Percentiles rank a stretch among this genome's conserved stretches.
Evolutionary conservation across 2,797 vertebrate species (phyloP).

Genomic region (Hyperoplus lanceolatus): DNA sequence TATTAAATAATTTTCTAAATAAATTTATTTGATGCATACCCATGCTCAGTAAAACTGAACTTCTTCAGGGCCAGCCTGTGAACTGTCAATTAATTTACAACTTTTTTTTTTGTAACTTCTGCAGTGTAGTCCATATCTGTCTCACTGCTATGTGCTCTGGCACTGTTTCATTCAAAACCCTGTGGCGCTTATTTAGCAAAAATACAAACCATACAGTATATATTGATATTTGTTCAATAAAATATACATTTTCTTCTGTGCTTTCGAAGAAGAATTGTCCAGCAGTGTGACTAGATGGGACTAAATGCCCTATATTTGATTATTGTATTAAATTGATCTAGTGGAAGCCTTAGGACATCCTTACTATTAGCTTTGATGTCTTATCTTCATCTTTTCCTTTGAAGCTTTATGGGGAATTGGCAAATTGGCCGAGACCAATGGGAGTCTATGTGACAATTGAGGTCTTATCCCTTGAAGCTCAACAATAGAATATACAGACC

Average conservation of each 20-base stretch:
- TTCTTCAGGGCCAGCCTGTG: no score
- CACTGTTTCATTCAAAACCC: background rate
- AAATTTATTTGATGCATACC: no score
- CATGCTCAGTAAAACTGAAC: no score
- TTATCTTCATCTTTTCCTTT: constrained; percentile 48
- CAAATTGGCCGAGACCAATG: constrained; percentile 60
- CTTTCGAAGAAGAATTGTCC: background rate
- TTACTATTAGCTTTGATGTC: constrained; percentile 50
- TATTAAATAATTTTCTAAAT: no score
- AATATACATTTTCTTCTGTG: background rate
- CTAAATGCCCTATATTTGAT: constrained; percentile 15
- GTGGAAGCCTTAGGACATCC: constrained; percentile 37
- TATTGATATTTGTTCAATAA: background rate
- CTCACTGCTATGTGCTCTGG: background rate
- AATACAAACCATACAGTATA: background rate
- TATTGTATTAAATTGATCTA: constrained; percentile 41
- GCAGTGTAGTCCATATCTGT: background rate
- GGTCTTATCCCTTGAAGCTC: constrained; percentile 38
- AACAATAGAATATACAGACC: constrained; percentile 27
- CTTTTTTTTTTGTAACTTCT: no score
- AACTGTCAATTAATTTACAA: background rate
- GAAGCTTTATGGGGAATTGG: constrained; percentile 56
- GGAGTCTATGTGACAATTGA: constrained; percentile 27
- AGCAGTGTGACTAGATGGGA: background rate
- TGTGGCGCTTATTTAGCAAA: background rate